A percentile compares a stretch with the other conserved stretches of the same genome.
Evolutionary conservation across 1,140 invertebrate species (phyloP).

Genomic region (Drosophila lacertosa): DNA sequence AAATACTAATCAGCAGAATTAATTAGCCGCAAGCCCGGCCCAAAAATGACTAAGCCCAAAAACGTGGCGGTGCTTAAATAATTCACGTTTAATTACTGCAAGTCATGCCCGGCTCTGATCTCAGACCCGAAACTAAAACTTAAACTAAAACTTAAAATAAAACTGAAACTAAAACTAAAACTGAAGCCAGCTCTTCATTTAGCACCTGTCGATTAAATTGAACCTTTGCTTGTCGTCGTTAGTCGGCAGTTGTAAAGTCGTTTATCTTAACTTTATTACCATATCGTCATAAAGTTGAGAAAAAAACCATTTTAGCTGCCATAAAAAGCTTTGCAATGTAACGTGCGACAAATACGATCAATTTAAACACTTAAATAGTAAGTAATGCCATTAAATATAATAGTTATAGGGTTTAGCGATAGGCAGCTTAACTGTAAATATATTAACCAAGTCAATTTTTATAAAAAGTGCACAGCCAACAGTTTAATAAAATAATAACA

Average conservation of each 20-base stretch:
- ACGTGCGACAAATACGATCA: neutral
- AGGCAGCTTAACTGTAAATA: no score
- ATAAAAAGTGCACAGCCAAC: no score
- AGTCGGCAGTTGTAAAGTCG: neutral
- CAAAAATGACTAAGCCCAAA: neutral
- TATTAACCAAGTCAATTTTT: no score
- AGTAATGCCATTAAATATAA: no score
- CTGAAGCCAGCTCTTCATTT: constrained; percentile 1
- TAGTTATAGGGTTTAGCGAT: no score
- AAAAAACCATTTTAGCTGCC: neutral
- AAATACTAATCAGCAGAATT: neutral
- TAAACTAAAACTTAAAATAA: no score
- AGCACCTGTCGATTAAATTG: neutral
- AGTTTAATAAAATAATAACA: no score
- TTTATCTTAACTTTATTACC: constrained; percentile 10
- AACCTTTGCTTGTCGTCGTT: neutral
- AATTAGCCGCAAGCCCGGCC: neutral
- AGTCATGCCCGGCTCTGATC: constrained; percentile 1
- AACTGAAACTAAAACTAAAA: no score
- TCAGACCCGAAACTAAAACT: no score
- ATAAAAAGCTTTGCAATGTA: neutral
- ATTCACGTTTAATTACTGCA: neutral
- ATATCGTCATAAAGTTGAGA: constrained; percentile 6
- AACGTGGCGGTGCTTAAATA: neutral
- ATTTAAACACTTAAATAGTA: no score